Base-by-base conservation (phyloP, 2,113 vertebrate genomes). In the Rattus rattus region DNA sequence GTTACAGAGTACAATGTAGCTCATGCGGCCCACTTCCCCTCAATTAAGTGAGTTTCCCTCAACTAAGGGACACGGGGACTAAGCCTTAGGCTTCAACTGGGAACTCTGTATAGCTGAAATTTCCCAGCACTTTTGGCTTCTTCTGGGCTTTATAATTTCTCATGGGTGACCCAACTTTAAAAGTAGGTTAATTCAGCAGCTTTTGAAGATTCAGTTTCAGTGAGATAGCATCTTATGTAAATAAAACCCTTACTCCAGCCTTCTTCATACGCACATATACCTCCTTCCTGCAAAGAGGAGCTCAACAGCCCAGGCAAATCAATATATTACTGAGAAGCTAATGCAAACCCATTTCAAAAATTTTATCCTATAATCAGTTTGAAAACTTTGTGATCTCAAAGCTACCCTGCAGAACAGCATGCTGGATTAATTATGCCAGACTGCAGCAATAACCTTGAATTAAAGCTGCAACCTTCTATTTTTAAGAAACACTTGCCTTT, bases 401-500 rank as follows among this genome's bases (percentile, higher is more conserved):
- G 98, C 98, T 95, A 94, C 91, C 63, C 96, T 97, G 96, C 98
- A 98, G 98, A 98, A 98, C 94, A 98, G 97, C 98, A 98, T 94
- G 97, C 97, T 98, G 97, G 98, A 99, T 99, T 99, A 99, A 99
- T 99, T 99, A 99, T 98, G 98, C 98, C 98, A 99, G 98, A 98
- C 99, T 98, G 98, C 98, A 97, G 98, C 98, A 99, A 98, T 99
- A 99, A 99, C 99, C 99, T 99, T 99, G 99, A 99, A 99, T 99
- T 99, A 99, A 98, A 99, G 98, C 98, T 98, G 98, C 98, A 99
- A 99, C 98, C 98, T 99, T 99, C 99, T 99, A 98, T 99, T 98
- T 99, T 98, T 98, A 99, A 99, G 98, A 99, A 99, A 99, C 98
- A 99, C 99, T 98, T 99, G 99, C 99, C 99, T 99, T 99, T 99